Base-by-base conservation (phyloP, 2,113 vertebrate species). In the Petrocephalus zakoni region DNA sequence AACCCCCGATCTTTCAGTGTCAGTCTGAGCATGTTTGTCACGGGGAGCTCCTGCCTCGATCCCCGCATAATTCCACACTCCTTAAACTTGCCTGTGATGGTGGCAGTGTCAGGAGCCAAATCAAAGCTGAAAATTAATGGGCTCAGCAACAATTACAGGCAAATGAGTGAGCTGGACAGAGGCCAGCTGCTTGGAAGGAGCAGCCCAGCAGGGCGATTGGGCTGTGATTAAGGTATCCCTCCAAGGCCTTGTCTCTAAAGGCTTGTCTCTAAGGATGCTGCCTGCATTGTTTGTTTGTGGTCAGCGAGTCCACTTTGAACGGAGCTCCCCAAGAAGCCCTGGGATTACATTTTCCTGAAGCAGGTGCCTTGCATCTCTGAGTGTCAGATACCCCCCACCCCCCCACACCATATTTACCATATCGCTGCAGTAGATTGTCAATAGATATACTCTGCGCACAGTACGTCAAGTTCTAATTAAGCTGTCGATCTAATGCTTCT, bases 81-180 rank as follows among this genome's bases (percentile, higher is more conserved):
- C 29, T 75, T 37, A 75, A 29, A 37, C 37, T 82, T 21, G 42
- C 19, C 78, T 22, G 37, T 46, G 37, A 75, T 10, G 75, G 51
- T 53, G 51, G 87, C 75, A 81, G 34, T 52, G 37, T 13, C 25
- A 82, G 87, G 25, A 19, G 25, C 21, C 10, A 21, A 82, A 22
- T 11, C 72, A 10, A 51, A 61, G 87, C 37, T n/a, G 52, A 19
- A 22, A 13, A 64, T n/a, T 42, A 58, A 47, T 49, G 7, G 13
- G n/a, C 37, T 55, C n/a, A 47, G 37, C 42, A 47, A 52, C 58
- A 72, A 89, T 89, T 86, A 85, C 82, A 85, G 83, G 55, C 58
- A 89, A 51, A 72, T 72, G 81, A 47, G 83, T 49, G 34, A 22
- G 42, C 88, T 85, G 88, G 88, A 89, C 47, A 2, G 29, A n/a